Evolutionary conservation across 1,140 invertebrate genomes (phyloP), one percentile per base, ranked within the genome.

Genomic region (Drosophila funebris): DNA sequence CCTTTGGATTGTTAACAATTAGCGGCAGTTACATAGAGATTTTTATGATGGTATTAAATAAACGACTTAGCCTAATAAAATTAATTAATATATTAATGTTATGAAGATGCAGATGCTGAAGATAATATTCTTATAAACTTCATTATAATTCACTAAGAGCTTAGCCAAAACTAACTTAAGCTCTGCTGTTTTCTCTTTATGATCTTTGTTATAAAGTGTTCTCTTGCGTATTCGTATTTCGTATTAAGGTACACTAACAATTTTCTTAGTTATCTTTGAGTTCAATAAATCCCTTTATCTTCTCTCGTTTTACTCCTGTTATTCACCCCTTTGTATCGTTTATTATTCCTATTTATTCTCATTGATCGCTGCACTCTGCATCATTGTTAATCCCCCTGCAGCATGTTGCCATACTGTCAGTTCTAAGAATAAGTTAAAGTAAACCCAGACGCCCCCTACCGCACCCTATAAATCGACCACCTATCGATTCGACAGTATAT

Each of bases 351-450:
- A 24, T 50, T 68, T 41, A 18, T 62, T 50, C n/a, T 31, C 33
- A 48, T 33, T 20, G 52, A 67, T 57, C 27, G 16, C 20, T 27
- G 13, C n/a, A 36, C 20, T n/a, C 41, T 48, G 41, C 20, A 14
- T 31, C 41, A 58, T 29, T 58, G 31, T 39, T 67, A 67, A 67
- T 58, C 54, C 54, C 54, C 31, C 14, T 29, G 20, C 11, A 16
- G 37, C 22, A 50, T 68, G 58, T 46, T 48, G 14, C 31, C 58
- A 43, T 13, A 44, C 33, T 41, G 50, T 16, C 31, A 9, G 5
- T 5, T 56, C 52, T 48, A 48, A 50, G 52, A 41, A 57, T 71
- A 66, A 37, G 18, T 14, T 22, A 7, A 31, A 31, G 16, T 22
- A 24, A 24, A 57, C 8, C 9, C 7, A 14, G n/a, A 16, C 14